Evolutionary conservation across 2,888 invertebrate species (phyloP).

Genomic region (Eupelmus urozonus): DNA sequence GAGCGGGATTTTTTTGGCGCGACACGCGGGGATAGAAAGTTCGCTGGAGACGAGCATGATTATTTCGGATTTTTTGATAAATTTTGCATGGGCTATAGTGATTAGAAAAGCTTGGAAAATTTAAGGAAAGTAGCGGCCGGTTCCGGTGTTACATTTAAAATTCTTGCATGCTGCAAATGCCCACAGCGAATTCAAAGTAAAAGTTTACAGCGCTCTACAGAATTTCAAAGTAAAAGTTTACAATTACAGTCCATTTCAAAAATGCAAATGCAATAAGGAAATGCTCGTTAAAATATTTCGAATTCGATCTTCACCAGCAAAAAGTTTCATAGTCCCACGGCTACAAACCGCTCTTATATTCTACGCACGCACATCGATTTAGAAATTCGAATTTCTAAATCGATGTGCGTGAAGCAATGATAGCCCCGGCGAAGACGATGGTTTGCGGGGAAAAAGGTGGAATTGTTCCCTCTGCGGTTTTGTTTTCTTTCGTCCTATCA

Average conservation of each 20-base stretch:
- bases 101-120: not conserved
- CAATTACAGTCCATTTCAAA: no score
- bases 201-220: no score
- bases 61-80: conserved; percentile 3
- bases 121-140: not conserved
- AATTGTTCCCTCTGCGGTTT: conserved; percentile 41
- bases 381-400: conserved; percentile 24
- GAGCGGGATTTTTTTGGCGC: not conserved
- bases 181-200: no score
- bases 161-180: no score
- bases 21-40: not conserved
- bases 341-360: no score
- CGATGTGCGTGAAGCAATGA: conserved; percentile 3
- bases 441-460: conserved; percentile 9
- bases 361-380: not conserved
- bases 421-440: not conserved
- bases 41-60: not conserved
- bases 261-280: no score
- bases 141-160: no score
- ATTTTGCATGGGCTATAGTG: no score
- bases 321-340: no score
- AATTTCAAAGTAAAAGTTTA: no score
- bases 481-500: conserved; percentile 4
- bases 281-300: no score
- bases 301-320: no score